Percentiles rank a stretch among this genome's conserved stretches.
Conservation (phyloP, 2,888 invertebrate species). For the Thera obeliscata region DNA sequence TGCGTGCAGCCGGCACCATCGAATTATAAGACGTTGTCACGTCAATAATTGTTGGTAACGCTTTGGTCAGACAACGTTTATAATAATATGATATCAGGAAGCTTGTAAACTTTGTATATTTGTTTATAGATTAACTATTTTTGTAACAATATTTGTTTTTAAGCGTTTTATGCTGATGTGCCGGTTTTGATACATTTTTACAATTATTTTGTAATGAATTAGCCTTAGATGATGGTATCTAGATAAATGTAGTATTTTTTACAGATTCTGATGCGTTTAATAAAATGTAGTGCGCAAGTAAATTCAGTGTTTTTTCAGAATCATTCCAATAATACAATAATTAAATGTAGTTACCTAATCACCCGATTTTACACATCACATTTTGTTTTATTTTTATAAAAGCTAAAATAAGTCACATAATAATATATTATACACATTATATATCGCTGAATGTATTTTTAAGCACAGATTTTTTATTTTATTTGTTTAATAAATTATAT, state of each 20-base stretch:
- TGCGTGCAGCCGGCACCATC: no score
- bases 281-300: constrained; percentile 11
- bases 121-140: constrained; percentile 65
- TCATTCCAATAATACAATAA: constrained; percentile 20
- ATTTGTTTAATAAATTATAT: constrained; percentile 34
- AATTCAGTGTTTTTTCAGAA: constrained; percentile 23
- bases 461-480: constrained; percentile 36
- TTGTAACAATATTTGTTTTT: constrained; percentile 70
- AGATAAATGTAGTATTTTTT: constrained; percentile 34
- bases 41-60: constrained; percentile 1
- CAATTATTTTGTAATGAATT: constrained; percentile 60
- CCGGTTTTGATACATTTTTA: constrained; percentile 62
- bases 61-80: constrained; percentile 18
- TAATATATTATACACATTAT: neutral
- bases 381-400: constrained; percentile 7
- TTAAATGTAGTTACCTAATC: neutral
- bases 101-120: constrained; percentile 32
- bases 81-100: constrained; percentile 9
- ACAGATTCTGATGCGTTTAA: neutral
- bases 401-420: neutral
- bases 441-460: constrained; percentile 27
- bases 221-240: constrained; percentile 42
- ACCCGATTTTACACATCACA: constrained; percentile 2
- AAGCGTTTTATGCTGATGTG: constrained; percentile 66
- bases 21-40: no score